phyloP scores from a whole-genome alignment of 2,888 invertebrate species.

The Volucella inanis region DNA sequence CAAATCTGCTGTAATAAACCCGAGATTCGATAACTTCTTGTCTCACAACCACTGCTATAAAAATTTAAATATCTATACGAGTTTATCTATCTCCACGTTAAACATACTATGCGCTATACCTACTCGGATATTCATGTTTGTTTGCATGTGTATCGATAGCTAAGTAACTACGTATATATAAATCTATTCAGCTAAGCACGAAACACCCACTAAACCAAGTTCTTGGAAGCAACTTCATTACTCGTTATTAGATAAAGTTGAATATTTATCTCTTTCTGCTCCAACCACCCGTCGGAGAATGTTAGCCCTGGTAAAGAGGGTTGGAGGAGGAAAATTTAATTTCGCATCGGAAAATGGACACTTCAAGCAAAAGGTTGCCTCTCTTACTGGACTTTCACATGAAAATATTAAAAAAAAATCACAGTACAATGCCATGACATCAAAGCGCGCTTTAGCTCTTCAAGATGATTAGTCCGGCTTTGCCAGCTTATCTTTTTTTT shows the following conservation, averaged over 20 bases:
- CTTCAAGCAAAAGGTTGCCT: background rate
- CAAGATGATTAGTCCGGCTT: slow-evolving; percentile 21
- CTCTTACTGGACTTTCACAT: background rate
- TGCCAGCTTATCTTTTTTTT: slow-evolving; percentile 22
- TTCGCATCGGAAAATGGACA: too few relatives aligned
- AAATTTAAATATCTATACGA: background rate
- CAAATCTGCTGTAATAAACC: background rate
- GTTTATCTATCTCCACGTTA: background rate
- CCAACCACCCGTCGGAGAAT: too few relatives aligned
- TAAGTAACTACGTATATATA: background rate
- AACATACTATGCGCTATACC: background rate
- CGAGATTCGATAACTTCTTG: background rate
- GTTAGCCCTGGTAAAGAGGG: too few relatives aligned
- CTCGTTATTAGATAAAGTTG: too few relatives aligned
- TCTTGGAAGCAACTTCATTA: too few relatives aligned
- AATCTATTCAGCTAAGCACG: too few relatives aligned
- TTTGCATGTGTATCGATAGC: background rate
- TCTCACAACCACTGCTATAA: slow-evolving; percentile 13
- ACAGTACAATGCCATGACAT: background rate
- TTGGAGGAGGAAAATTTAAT: too few relatives aligned
- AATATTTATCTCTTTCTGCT: too few relatives aligned
- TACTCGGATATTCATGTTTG: background rate
- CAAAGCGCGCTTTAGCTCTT: slow-evolving; percentile 1
- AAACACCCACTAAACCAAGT: too few relatives aligned
- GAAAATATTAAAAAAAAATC: background rate